Evolutionary conservation across 2,797 vertebrate species (phyloP).

Genomic region (Cercopithecus petaurista): DNA sequence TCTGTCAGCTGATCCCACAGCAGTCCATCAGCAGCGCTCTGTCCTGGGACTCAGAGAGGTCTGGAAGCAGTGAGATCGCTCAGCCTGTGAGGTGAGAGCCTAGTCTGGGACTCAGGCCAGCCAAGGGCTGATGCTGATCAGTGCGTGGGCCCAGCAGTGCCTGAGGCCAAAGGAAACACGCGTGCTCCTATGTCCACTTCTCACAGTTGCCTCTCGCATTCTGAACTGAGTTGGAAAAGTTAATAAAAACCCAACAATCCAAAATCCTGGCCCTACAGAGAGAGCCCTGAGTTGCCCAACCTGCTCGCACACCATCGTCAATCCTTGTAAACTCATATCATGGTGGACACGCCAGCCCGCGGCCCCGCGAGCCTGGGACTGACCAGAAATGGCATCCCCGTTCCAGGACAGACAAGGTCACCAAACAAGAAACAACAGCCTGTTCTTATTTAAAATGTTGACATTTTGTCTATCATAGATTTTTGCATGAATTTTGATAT

Average conservation of each 20-base stretch:
- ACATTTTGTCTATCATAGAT: no score
- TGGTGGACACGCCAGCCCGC: fast-evolving
- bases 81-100: background rate
- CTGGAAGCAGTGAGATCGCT: background rate
- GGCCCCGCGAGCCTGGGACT: background rate
- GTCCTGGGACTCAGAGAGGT: background rate
- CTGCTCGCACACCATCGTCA: fast-evolving
- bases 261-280: fast-evolving
- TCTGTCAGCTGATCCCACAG: background rate
- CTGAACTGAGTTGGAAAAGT: background rate
- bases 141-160: background rate
- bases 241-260: fast-evolving
- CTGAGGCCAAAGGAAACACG: background rate
- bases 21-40: fast-evolving
- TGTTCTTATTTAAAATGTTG: background rate
- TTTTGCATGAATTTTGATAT: background rate
- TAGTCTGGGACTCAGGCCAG: background rate
- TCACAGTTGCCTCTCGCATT: background rate
- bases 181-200: fast-evolving
- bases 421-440: background rate
- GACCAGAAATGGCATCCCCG: background rate
- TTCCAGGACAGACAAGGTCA: no score
- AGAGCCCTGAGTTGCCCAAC: fast-evolving
- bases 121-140: fast-evolving
- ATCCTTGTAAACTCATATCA: background rate